Conservation (phyloP, 2,797 vertebrate genomes). For the Galagoides demidoff region DNA sequence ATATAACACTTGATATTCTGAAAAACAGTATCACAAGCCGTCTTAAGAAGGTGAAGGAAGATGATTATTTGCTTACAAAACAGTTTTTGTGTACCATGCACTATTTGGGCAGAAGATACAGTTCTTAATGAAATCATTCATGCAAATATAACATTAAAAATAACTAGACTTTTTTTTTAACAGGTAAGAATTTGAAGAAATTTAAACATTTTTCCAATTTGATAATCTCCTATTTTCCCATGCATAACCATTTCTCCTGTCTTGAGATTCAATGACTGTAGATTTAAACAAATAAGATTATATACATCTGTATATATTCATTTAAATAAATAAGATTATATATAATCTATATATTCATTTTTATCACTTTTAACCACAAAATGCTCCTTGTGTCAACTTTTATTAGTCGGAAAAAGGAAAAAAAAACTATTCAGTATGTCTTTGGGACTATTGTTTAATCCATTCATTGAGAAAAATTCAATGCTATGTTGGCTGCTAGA, state of each 20-base stretch:
- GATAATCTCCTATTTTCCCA: neutral
- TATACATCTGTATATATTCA: neutral
- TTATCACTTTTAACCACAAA: slow-evolving; percentile 22
- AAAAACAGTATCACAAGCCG: neutral
- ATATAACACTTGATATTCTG: neutral
- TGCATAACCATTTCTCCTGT: neutral
- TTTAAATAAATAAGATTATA: slow-evolving; percentile 11
- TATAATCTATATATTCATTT: neutral
- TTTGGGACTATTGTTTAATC: slow-evolving; percentile 4
- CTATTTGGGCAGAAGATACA: neutral
- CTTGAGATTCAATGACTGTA: neutral
- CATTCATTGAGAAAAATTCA: neutral
- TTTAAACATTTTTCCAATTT: neutral
- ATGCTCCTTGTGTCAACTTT: neutral
- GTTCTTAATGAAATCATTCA: neutral
- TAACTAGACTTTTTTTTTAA: neutral
- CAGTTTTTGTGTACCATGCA: neutral
- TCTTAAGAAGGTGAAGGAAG: neutral
- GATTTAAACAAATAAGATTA: neutral
- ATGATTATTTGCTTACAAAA: neutral
- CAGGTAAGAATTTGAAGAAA: neutral
- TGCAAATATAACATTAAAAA: slow-evolving; percentile 11
- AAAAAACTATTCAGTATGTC: neutral
- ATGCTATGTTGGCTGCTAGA: neutral
- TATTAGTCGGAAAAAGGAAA: neutral